Evolutionary conservation across 2,888 invertebrate species (phyloP), one percentile per base, ranked within the genome.

Genomic region (Panzeria rudis): DNA sequence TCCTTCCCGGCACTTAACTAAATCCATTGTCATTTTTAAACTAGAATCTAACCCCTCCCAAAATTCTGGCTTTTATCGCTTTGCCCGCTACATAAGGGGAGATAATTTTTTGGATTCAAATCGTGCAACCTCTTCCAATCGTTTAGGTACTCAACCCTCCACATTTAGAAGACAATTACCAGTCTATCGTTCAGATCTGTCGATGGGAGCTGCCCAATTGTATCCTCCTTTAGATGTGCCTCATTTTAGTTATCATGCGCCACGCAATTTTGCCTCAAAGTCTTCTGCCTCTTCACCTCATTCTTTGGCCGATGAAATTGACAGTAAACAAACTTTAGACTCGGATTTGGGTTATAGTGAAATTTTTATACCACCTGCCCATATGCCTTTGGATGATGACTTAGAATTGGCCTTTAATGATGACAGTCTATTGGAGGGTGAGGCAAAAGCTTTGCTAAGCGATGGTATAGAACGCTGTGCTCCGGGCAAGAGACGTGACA

Each of bases 381-480:
- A 86, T 20, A 86, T 88, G 5, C 77, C 88, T 47, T 91, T 86
- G 88, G 93, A 87, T 93, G 87, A 91, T 50, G 87, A 89, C 41
- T 84, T 91, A 0, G 90, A 89, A 61, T 88, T 91, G 66, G 89
- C 90, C 35, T 87, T 90, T 59, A 86, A 89, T 11, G 86, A 87
- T 82, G 79, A 84, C 25, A 66, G 56, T 29, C 72, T 87, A 6
- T 76, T 87, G 20, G 87, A 87, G 29, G 76, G 76, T 2, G 82
- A 82, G 52, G 89, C 92, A 93, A 89, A 94, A 94, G 88, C 88
- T 8, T 93, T 96, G 59, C 88, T 96, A 23, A 95, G 96, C 0
- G 95, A 95, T 23, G 93, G 94, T 69, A 54, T 90, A 83, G 96
- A 96, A 89, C 95, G 96, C 89, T 96, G 96, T 90, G 96, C 96